phyloP scores from a whole-genome alignment of 1,140 invertebrate species.

The Brachionus sp. region DNA sequence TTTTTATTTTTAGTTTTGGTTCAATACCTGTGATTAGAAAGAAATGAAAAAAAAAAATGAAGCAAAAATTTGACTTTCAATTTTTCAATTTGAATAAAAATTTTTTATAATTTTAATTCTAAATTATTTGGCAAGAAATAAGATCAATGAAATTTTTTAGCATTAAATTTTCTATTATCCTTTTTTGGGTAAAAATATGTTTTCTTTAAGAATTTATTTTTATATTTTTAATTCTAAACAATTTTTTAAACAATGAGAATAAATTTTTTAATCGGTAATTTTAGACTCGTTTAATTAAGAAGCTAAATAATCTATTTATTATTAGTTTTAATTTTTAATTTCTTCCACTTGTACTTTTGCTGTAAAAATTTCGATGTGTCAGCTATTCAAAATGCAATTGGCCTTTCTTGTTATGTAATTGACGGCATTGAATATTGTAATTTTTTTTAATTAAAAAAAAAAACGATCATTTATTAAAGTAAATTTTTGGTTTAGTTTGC shows the following conservation, averaged over 20 bases:
- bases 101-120: neutral
- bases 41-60: neutral
- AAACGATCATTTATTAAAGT: no score
- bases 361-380: neutral
- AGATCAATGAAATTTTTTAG: neutral
- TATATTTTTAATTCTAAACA: no score
- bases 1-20: neutral
- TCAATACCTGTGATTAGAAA: neutral
- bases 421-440: constrained; percentile 11
- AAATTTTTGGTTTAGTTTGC: no score
- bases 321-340: neutral
- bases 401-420: neutral
- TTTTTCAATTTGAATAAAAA: neutral
- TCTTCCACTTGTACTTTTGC: neutral
- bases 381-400: neutral
- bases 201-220: neutral
- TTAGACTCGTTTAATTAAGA: neutral
- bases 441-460: no score
- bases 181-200: neutral
- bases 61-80: neutral
- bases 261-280: neutral
- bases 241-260: no score
- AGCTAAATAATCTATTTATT: neutral
- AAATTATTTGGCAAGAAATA: constrained; percentile 4
- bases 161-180: neutral